phyloP scores from a whole-genome alignment of 2,113 vertebrate genomes.

The Todiramphus chloris region DNA sequence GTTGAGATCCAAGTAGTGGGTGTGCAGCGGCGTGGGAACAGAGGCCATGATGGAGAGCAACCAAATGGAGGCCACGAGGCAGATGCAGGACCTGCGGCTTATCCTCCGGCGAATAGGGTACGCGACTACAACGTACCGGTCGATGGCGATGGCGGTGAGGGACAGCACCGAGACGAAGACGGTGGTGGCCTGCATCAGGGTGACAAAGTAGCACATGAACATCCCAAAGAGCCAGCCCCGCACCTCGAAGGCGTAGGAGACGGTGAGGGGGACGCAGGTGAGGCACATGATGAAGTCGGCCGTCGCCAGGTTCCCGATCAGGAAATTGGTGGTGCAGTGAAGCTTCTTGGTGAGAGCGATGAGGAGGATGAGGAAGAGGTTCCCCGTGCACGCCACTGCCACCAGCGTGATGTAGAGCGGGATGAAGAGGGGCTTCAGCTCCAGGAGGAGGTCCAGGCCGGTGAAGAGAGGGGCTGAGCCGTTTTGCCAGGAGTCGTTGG shows the following conservation, averaged over 20 bases:
- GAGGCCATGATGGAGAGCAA: conserved; percentile 78
- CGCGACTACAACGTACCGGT: conserved; percentile 85
- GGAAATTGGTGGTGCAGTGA: conserved; percentile 88
- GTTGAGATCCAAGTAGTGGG: conserved; percentile 81
- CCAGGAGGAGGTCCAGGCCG: conserved; percentile 80
- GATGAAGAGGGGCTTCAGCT: conserved; percentile 84
- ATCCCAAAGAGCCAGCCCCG: conserved; percentile 85
- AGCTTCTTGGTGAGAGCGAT: conserved; percentile 85
- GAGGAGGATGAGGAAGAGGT: conserved; percentile 84
- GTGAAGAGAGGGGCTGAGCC: conserved; percentile 66
- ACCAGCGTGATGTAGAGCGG: conserved; percentile 81
- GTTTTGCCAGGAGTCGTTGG: conserved; percentile 54
- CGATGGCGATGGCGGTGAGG: conserved; percentile 86
- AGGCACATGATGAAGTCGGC: conserved; percentile 88
- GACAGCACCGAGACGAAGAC: conserved; percentile 86
- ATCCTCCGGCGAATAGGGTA: conserved; percentile 81
- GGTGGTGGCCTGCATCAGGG: conserved; percentile 81
- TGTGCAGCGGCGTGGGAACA: conserved; percentile 77
- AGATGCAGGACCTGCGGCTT: conserved; percentile 74
- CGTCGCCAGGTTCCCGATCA: conserved; percentile 84
- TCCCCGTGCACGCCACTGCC: conserved; percentile 79
- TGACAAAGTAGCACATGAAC: conserved; percentile 84
- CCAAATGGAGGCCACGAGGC: conserved; percentile 81
- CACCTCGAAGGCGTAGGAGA: conserved; percentile 83
- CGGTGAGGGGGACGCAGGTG: conserved; percentile 85